phyloP scores from a whole-genome alignment of 30 jellyfish, hydroid and myxozoan species.

The Morbakka virulenta region DNA sequence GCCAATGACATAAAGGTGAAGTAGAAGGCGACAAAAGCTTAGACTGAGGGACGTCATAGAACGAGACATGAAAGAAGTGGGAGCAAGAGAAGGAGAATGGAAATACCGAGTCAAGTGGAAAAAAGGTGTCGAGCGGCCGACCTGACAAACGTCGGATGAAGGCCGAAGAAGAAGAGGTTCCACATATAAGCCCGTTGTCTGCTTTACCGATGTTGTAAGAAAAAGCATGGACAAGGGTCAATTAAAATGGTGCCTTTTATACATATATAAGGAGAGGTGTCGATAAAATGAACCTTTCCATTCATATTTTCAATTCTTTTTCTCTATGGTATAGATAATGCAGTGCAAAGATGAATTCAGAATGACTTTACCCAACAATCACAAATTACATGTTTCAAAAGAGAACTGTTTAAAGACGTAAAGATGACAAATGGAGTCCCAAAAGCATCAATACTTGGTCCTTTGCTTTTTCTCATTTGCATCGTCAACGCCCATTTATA shows the following conservation, averaged over 20 bases:
- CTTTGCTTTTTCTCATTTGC: slow-evolving; percentile 18
- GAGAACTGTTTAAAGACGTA: slow-evolving; percentile 12
- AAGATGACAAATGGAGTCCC: slow-evolving; percentile 47
- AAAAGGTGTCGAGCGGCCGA: no score
- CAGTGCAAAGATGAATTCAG: slow-evolving; percentile 10
- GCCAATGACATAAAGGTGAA: no score
- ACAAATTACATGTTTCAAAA: slow-evolving; percentile 23
- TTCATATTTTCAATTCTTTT: slow-evolving; percentile 4
- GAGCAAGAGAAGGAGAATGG: no score
- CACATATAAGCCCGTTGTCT: slow-evolving; percentile 49
- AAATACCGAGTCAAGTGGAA: no score
- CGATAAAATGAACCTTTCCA: slow-evolving; percentile 53
- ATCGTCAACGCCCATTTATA: slow-evolving; percentile 39
- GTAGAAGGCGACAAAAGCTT: no score
- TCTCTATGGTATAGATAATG: slow-evolving; percentile 26
- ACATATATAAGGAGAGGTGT: slow-evolving; percentile 44
- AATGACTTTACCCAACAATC: slow-evolving; percentile 13
- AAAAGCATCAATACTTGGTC: slow-evolving; percentile 55
- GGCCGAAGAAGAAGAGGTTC: no score
- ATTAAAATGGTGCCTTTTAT: slow-evolving; percentile 44
- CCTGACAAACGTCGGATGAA: no score
- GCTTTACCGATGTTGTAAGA: slow-evolving; percentile 49
- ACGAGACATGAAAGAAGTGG: no score
- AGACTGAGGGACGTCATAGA: no score
- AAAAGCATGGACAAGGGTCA: slow-evolving; percentile 56